These are phyloP conservation scores for Sminthopsis crassicaudata DNA, from an alignment of 2,113 vertebrate genomes.

Conservation along the genomic window DNA sequence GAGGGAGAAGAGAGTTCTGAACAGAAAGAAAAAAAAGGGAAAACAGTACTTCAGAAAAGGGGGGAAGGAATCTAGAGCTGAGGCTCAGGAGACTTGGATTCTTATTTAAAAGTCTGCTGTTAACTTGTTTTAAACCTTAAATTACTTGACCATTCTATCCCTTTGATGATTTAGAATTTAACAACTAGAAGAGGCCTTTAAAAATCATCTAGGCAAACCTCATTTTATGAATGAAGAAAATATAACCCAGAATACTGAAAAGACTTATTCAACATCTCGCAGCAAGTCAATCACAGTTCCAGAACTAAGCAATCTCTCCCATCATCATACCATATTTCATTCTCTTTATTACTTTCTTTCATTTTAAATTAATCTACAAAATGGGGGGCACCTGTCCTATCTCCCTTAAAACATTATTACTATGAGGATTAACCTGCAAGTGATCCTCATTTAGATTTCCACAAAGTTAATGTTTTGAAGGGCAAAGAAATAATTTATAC, in stretches of 20 bases:
- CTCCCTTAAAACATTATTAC: not conserved
- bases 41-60: not conserved
- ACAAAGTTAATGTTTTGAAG: not conserved
- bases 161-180: not conserved
- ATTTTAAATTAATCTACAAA: not conserved
- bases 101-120: not conserved
- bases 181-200: not conserved
- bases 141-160: not conserved
- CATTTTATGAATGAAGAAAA: not conserved
- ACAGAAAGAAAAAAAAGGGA: not conserved
- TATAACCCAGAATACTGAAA: not conserved
- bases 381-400: not conserved
- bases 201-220: not conserved
- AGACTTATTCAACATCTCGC: not conserved
- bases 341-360: not conserved
- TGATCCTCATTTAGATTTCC: not conserved
- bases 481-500: not conserved
- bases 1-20: not conserved
- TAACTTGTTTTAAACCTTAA: not conserved
- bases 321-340: not conserved
- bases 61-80: not conserved
- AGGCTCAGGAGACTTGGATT: not conserved
- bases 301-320: not conserved
- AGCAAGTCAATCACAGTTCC: not conserved
- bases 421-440: not conserved